Conservation (phyloP, 2,797 vertebrate genomes). For the Streptopelia turtur region DNA sequence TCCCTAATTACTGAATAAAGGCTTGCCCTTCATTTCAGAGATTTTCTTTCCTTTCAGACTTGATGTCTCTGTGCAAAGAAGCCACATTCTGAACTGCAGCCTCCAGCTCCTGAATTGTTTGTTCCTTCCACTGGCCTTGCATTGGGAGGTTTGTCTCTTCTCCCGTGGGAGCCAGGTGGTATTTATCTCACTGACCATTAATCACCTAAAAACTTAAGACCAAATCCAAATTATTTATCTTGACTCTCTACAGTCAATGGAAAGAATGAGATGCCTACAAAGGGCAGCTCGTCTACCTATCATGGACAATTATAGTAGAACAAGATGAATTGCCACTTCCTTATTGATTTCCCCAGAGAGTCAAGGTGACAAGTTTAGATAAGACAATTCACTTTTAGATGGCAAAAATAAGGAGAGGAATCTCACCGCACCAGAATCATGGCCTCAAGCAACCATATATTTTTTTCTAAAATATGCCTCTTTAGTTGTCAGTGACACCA, state of each 20-base stretch:
- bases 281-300: slow-evolving; percentile 6
- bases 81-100: not conserved
- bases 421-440: slow-evolving; percentile 35
- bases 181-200: slow-evolving; percentile 26
- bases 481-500: not conserved
- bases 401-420: slow-evolving; percentile 42
- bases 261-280: slow-evolving; percentile 28
- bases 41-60: not conserved
- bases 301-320: not conserved
- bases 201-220: slow-evolving; percentile 42
- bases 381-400: slow-evolving; percentile 35
- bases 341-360: not conserved
- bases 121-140: not conserved
- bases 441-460: slow-evolving; percentile 35
- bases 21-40: not conserved
- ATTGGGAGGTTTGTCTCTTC: not conserved
- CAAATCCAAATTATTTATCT: slow-evolving; percentile 47
- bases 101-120: not conserved
- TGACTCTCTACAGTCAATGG: not conserved
- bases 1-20: not conserved
- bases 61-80: not conserved
- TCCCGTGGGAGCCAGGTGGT: not conserved
- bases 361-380: slow-evolving; percentile 47
- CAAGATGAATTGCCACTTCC: slow-evolving; percentile 55
- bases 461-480: not conserved